phyloP scores from a whole-genome alignment of 2,888 invertebrate genomes.

The Stramonita haemastoma region DNA sequence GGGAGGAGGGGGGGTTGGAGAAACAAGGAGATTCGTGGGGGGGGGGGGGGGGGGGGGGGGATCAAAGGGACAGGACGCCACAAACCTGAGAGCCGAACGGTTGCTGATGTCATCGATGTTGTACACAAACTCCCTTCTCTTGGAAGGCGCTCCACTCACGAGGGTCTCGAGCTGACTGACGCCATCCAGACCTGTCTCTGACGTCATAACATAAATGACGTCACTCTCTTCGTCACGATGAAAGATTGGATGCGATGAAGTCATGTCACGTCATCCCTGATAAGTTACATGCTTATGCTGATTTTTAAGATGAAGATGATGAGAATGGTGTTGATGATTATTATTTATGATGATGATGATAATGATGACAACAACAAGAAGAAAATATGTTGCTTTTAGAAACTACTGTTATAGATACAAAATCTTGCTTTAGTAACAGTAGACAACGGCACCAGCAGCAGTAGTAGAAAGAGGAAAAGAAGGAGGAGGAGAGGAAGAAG shows the following conservation, averaged over 20 bases:
- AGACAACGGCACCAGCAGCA: no score
- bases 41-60: no score
- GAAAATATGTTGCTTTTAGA: not conserved
- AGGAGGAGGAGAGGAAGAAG: slow-evolving; percentile 34
- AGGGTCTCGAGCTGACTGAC: slow-evolving; percentile 35
- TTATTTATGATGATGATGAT: not conserved
- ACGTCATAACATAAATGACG: not conserved
- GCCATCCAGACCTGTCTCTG: slow-evolving; percentile 33
- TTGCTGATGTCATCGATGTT: slow-evolving; percentile 35
- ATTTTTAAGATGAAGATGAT: not conserved
- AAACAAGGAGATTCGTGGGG: no score
- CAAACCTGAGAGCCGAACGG: slow-evolving; percentile 36
- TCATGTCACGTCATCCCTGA: no score
- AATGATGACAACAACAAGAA: not conserved
- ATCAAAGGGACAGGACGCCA: no score
- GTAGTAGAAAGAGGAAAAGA: not conserved
- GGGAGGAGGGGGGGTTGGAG: no score
- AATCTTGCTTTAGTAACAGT: no score
- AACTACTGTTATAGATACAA: no score
- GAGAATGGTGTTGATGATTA: not conserved
- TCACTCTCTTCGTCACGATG: not conserved
- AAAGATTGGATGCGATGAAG: not conserved
- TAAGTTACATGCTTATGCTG: not conserved
- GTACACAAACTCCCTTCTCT: slow-evolving; percentile 40
- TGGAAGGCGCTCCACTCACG: slow-evolving; percentile 25